A percentile compares a stretch with the other conserved stretches of the same genome.
Conservation (phyloP, 2,888 invertebrate species). For the Halocaridina rubra region DNA sequence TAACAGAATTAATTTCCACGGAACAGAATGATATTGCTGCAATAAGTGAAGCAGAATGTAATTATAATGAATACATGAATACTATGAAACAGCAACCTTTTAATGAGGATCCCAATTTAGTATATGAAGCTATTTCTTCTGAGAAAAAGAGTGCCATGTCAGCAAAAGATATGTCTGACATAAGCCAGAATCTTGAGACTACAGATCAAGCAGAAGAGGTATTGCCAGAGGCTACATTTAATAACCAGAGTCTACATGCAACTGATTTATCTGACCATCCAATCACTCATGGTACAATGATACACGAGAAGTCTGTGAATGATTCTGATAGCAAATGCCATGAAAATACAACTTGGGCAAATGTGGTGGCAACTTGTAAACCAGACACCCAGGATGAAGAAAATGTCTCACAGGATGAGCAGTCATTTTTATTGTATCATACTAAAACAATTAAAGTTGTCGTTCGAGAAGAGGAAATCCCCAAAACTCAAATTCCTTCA, state of each 20-base stretch:
- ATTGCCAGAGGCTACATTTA: too few species aligned
- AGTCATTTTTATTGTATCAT: conserved; percentile 45
- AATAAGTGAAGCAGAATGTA: conserved; percentile 32
- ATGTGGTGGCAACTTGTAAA: conserved; percentile 31
- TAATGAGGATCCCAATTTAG: too few species aligned
- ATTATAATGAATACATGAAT: conserved; percentile 36
- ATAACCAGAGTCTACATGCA: too few species aligned
- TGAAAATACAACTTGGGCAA: conserved; percentile 41
- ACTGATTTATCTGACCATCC: too few species aligned
- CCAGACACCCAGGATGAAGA: conserved; percentile 25
- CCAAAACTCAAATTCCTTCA: conserved; percentile 10
- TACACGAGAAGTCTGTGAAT: not conserved
- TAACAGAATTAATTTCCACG: not conserved
- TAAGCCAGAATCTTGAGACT: too few species aligned
- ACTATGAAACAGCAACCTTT: too few species aligned
- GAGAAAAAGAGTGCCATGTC: too few species aligned
- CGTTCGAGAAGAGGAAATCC: conserved; percentile 29
- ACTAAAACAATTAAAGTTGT: conserved; percentile 49
- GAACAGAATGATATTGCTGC: conserved; percentile 25
- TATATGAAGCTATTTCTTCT: too few species aligned
- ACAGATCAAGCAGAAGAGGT: too few species aligned
- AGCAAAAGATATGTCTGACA: too few species aligned
- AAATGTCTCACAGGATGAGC: conserved; percentile 24
- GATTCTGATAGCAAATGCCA: not conserved
- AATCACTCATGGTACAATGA: too few species aligned